phyloP scores from a whole-genome alignment of 2,797 vertebrate genomes.

The Heteromormyrus szaboi region DNA sequence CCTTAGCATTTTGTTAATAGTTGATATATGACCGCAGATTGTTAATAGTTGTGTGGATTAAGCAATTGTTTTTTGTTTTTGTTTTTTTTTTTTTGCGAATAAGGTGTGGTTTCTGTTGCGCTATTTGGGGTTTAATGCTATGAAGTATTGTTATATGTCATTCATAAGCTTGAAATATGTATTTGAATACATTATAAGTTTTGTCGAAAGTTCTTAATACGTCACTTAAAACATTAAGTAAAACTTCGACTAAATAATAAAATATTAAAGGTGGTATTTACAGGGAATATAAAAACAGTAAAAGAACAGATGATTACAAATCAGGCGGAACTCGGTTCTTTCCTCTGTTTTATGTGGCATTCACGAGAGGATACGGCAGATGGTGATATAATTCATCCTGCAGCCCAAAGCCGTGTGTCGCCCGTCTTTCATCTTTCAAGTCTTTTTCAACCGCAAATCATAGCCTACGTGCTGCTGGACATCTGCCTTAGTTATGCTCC shows the following conservation, averaged over 20 bases:
- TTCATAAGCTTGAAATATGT: neutral
- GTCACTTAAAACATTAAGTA: neutral
- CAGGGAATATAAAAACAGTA: neutral
- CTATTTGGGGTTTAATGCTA: neutral
- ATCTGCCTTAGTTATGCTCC: neutral
- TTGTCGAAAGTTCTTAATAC: neutral
- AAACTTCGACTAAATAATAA: neutral
- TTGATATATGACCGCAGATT: neutral
- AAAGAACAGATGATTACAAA: neutral
- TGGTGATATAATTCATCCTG: neutral
- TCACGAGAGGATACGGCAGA: neutral
- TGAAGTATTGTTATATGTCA: neutral
- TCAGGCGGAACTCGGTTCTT: neutral
- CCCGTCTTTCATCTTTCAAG: neutral
- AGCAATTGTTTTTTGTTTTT: neutral
- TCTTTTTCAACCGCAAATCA: slow-evolving; percentile 1
- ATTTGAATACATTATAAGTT: slow-evolving; percentile 3
- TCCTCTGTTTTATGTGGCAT: neutral
- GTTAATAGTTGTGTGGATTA: neutral
- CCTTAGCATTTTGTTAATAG: neutral
- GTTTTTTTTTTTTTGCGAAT: neutral
- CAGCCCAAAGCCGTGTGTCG: neutral
- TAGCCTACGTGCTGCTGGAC: neutral
- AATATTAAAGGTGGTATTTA: neutral
- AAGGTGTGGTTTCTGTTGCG: neutral